Conservation (phyloP, 2,797 vertebrate species). For the Bradypus variegatus region DNA sequence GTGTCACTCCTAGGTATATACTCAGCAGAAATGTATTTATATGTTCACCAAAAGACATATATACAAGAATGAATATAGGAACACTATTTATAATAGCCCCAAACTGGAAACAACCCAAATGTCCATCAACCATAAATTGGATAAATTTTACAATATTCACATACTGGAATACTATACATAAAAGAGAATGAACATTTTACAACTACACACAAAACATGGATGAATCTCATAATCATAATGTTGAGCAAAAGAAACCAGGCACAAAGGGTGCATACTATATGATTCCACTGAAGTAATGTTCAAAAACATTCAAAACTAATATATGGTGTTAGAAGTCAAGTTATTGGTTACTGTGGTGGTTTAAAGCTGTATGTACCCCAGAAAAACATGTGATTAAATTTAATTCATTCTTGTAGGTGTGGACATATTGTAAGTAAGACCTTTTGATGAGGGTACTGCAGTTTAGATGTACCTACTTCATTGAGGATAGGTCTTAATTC, state of each 20-base stretch:
- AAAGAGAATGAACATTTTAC: conserved; percentile 30
- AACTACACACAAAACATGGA: background rate
- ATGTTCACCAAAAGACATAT: background rate
- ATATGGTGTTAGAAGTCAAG: background rate
- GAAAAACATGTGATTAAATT: too few species aligned
- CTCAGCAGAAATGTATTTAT: conserved; percentile 19
- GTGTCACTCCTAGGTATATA: background rate
- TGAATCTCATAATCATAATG: conserved; percentile 24
- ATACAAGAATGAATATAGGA: background rate
- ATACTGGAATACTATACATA: background rate
- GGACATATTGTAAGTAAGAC: too few species aligned
- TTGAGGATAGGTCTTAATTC: too few species aligned
- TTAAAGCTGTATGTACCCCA: too few species aligned
- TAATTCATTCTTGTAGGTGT: too few species aligned
- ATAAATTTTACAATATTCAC: background rate
- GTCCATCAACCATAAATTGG: background rate
- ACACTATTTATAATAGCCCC: background rate
- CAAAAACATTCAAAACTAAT: conserved; percentile 13
- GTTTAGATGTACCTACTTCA: too few species aligned
- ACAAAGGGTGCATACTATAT: background rate
- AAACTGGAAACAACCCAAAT: background rate
- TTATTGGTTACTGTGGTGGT: background rate
- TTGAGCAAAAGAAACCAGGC: background rate
- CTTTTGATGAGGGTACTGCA: too few species aligned
- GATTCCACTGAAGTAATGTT: background rate